Evolutionary conservation across 2,113 vertebrate genomes (phyloP).

Genomic region (Murina feae): DNA sequence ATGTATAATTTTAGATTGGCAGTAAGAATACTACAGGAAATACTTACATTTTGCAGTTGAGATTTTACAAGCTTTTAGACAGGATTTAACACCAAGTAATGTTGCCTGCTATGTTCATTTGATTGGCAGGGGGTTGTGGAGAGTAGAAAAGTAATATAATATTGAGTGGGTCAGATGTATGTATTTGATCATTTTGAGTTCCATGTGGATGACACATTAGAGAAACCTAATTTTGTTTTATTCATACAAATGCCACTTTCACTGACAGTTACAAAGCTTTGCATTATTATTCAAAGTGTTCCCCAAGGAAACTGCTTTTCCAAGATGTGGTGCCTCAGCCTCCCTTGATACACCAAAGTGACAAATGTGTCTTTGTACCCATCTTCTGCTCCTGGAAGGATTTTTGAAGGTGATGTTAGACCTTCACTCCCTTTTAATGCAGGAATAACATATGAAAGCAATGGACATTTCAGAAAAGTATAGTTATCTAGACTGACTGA

Average conservation of each 20-base stretch:
- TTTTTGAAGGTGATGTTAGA: background rate
- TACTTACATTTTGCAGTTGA: background rate
- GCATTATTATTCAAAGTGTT: background rate
- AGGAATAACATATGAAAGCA: background rate
- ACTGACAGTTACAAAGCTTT: background rate
- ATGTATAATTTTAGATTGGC: background rate
- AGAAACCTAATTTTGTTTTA: conserved; percentile 22
- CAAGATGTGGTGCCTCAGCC: background rate
- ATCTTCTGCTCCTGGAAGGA: background rate
- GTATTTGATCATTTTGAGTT: conserved; percentile 35
- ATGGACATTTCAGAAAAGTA: background rate
- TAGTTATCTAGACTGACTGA: background rate
- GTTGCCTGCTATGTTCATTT: background rate
- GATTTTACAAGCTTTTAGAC: background rate
- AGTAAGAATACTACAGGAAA: background rate
- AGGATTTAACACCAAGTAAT: background rate
- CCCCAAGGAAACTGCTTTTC: background rate
- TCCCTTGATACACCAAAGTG: background rate
- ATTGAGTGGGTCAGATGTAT: background rate
- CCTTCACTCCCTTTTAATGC: background rate
- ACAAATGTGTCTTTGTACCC: background rate
- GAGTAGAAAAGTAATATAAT: background rate
- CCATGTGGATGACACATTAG: background rate
- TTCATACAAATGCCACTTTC: background rate
- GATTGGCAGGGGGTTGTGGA: background rate